Conservation (phyloP, 2,888 invertebrate genomes). For the Tricholauxania praeusta region DNA sequence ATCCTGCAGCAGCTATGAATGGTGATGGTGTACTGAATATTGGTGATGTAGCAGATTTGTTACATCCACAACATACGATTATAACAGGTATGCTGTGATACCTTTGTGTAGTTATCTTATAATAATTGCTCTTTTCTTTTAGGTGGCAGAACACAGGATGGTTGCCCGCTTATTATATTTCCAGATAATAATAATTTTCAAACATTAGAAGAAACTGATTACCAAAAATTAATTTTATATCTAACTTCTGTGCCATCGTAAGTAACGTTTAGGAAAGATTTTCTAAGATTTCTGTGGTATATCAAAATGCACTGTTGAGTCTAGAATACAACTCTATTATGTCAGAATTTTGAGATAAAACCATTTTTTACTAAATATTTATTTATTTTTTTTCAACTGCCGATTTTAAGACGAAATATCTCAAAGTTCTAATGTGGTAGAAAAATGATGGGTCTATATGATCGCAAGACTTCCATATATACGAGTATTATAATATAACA, state of each 20-base stretch:
- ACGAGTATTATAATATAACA: no score
- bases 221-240: conserved; percentile 91
- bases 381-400: no score
- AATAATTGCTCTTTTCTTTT: conserved; percentile 23
- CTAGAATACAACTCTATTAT: no score
- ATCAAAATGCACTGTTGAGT: no score
- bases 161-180: conserved; percentile 93
- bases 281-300: no score
- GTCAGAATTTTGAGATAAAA: no score
- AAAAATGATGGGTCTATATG: no score
- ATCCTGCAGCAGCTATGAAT: conserved; percentile 60
- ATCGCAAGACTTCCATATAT: no score
- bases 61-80: conserved; percentile 90
- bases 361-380: no score
- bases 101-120: neutral
- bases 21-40: conserved; percentile 64
- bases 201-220: conserved; percentile 85
- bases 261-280: conserved; percentile 66
- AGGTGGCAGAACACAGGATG: conserved; percentile 91
- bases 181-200: conserved; percentile 93
- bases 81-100: conserved; percentile 75
- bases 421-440: no score
- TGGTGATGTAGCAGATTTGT: conserved; percentile 83
- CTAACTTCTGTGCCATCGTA: conserved; percentile 96
- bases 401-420: no score